These are phyloP conservation scores for Oryzias curvinotus DNA, from an alignment of 2,113 vertebrate genomes.

Conservation along the genomic window DNA sequence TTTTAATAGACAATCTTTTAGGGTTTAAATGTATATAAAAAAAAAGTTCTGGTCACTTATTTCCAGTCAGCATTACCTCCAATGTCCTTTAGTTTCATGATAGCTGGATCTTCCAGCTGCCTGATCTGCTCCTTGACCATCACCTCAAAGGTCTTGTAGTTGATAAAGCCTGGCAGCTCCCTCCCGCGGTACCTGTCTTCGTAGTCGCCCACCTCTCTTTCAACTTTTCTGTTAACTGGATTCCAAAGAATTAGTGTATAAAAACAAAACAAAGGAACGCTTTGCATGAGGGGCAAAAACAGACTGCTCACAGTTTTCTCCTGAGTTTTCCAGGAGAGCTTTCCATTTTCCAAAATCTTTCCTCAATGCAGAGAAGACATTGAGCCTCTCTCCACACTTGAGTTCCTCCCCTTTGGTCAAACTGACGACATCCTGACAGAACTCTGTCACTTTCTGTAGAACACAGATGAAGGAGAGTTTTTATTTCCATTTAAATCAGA, in stretches of 20 bases:
- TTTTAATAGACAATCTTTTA: no score
- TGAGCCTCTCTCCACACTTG: conserved; percentile 28
- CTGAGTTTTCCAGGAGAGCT: rapidly evolving
- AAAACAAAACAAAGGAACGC: not conserved
- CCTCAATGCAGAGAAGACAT: conserved; percentile 78
- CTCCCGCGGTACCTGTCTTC: conserved; percentile 80
- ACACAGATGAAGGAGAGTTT: conserved; percentile 2
- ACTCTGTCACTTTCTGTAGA: conserved; percentile 80
- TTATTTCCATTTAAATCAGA: not conserved
- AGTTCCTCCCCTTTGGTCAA: conserved; percentile 79
- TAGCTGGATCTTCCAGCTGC: conserved; percentile 80
- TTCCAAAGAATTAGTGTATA: conserved; percentile 14
- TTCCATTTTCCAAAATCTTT: conserved; percentile 76
- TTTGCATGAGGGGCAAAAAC: no score
- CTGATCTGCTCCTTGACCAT: conserved; percentile 80
- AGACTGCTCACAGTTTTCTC: conserved; percentile 66
- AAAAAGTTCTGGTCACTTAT: not conserved
- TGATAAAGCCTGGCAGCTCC: conserved; percentile 86
- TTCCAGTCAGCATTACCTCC: conserved; percentile 32
- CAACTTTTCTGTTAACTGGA: conserved; percentile 64
- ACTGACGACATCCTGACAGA: conserved; percentile 73
- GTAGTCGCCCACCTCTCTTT: conserved; percentile 55
- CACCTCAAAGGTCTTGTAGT: conserved; percentile 83
- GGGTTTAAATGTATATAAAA: no score
- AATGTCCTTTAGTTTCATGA: conserved; percentile 68